A percentile compares a stretch with the other conserved stretches of the same genome.
Evolutionary conservation across 2,888 invertebrate species (phyloP).

Genomic region (Dicyrtoma fusca): DNA sequence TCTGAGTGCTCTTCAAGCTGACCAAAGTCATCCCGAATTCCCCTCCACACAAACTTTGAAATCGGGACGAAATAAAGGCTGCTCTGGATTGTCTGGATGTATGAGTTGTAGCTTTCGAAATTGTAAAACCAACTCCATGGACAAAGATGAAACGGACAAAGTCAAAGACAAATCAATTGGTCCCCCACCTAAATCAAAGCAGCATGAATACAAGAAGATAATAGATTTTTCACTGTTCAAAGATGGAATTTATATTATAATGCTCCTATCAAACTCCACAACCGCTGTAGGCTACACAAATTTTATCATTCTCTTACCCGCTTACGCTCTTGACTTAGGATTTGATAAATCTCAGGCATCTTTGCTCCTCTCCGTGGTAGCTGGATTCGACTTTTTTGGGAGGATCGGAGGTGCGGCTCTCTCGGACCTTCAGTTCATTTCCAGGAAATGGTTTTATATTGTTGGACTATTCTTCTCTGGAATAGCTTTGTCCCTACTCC

Average conservation of each 20-base stretch:
- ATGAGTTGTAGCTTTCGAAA: conserved; percentile 19
- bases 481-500: conserved; percentile 71
- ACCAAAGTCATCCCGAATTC: conserved; percentile 62
- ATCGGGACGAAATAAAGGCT: conserved; percentile 40
- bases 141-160: conserved; percentile 13
- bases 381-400: conserved; percentile 77
- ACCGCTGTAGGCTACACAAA: conserved; percentile 86
- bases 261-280: conserved; percentile 81
- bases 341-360: conserved; percentile 74
- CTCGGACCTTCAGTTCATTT: conserved; percentile 75
- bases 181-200: conserved; percentile 9
- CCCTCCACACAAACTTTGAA: conserved; percentile 74
- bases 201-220: conserved; percentile 66
- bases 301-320: conserved; percentile 78
- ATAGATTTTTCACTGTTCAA: conserved; percentile 74
- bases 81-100: conserved; percentile 26
- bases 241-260: conserved; percentile 80
- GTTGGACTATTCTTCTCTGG: conserved; percentile 78
- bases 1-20: conserved; percentile 71
- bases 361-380: conserved; percentile 77
- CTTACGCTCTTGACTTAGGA: conserved; percentile 72
- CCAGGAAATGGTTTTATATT: conserved; percentile 76
- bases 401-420: conserved; percentile 83
- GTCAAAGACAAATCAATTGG: conserved; percentile 14
- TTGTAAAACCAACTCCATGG: conserved; percentile 5